phyloP scores from a whole-genome alignment of 2,797 vertebrate genomes.

The Enteromius unitaeniatus region DNA sequence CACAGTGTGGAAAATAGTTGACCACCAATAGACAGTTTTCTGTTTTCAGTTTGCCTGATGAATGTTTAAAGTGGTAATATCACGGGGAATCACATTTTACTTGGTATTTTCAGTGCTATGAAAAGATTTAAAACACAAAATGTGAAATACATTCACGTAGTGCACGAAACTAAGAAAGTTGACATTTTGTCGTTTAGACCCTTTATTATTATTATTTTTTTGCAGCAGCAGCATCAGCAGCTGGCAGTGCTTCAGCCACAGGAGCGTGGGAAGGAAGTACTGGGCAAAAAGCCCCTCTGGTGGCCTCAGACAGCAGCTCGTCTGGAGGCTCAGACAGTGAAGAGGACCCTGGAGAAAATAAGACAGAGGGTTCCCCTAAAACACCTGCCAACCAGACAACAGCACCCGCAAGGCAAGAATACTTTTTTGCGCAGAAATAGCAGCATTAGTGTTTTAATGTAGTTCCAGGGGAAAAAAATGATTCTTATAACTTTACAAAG shows the following conservation, averaged over 20 bases:
- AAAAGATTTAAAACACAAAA: not conserved
- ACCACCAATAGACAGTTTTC: not conserved
- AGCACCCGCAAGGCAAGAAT: conserved; percentile 69
- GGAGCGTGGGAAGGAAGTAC: conserved; percentile 77
- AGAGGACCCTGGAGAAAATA: conserved; percentile 77
- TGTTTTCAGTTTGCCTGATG: not conserved
- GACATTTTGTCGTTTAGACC: not conserved
- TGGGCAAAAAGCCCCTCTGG: conserved; percentile 77
- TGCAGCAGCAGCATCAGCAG: conserved; percentile 68
- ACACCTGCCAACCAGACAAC: conserved; percentile 71
- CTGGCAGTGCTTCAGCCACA: conserved; percentile 65
- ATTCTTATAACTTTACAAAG: not conserved
- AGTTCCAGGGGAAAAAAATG: not conserved
- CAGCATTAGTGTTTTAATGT: not conserved
- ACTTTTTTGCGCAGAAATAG: not conserved
- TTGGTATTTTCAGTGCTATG: not conserved
- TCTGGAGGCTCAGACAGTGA: conserved; percentile 84
- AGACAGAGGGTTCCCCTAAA: conserved; percentile 60
- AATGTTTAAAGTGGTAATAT: not conserved
- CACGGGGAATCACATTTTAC: not conserved
- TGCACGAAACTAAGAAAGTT: not conserved
- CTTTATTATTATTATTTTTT: not conserved
- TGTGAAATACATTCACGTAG: not conserved
- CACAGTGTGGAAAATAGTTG: not conserved
- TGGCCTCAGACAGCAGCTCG: conserved; percentile 87